A percentile compares a stretch with the other conserved stretches of the same genome.
Evolutionary conservation across 2,888 invertebrate genomes (phyloP).

Genomic region (Notodonta ziczac): DNA sequence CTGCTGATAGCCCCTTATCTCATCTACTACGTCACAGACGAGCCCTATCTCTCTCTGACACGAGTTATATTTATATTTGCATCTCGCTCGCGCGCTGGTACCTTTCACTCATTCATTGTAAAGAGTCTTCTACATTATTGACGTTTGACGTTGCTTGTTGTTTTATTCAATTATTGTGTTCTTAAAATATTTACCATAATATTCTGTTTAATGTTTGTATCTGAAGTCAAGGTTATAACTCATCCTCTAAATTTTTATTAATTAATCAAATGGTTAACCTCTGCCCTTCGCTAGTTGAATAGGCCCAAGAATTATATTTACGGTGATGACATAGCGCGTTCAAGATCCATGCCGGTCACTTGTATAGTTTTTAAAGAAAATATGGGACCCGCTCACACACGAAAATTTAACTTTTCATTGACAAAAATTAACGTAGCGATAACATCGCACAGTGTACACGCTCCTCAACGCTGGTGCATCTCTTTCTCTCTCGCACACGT

Average conservation of each 20-base stretch:
- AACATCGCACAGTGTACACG: slow-evolving; percentile 20
- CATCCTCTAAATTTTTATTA: not conserved
- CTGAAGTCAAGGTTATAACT: too few relatives aligned
- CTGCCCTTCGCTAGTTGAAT: too few relatives aligned
- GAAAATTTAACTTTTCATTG: too few relatives aligned
- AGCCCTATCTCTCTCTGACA: slow-evolving; percentile 57
- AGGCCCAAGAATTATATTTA: too few relatives aligned
- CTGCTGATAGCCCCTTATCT: slow-evolving; percentile 82
- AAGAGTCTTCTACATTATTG: slow-evolving; percentile 29
- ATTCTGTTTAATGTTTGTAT: too few relatives aligned
- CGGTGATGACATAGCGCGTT: too few relatives aligned
- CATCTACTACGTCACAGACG: slow-evolving; percentile 81
- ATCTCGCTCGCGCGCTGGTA: slow-evolving; percentile 53
- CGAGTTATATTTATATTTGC: slow-evolving; percentile 35
- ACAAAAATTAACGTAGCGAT: slow-evolving; percentile 9
- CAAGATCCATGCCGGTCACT: too few relatives aligned
- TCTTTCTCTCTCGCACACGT: slow-evolving; percentile 42
- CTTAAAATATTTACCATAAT: not conserved
- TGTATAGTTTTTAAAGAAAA: too few relatives aligned
- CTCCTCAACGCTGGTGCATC: slow-evolving; percentile 25
- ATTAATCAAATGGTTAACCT: not conserved
- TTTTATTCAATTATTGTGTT: not conserved
- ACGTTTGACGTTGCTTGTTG: slow-evolving; percentile 20
- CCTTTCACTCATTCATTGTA: slow-evolving; percentile 56
- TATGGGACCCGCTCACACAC: too few relatives aligned